phyloP scores from a whole-genome alignment of 2,113 vertebrate species.

The Tachysurus vachellii region DNA sequence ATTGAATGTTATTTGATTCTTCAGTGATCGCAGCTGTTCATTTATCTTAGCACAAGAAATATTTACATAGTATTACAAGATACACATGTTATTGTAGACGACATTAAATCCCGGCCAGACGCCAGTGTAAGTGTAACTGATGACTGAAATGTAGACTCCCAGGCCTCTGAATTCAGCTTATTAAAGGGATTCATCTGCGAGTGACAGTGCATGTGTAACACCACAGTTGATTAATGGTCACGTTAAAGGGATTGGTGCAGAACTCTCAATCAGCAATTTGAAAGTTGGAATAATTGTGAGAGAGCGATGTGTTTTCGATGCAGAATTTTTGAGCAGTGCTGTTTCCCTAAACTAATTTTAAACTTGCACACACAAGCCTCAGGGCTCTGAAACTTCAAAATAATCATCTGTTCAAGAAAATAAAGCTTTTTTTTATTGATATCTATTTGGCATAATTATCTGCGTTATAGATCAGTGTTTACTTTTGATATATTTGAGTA shows the following conservation, averaged over 20 bases:
- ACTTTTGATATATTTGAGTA: slow-evolving; percentile 28
- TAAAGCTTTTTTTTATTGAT: slow-evolving; percentile 62
- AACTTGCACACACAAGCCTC: slow-evolving; percentile 64
- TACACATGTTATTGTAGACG: neutral
- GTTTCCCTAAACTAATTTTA: slow-evolving; percentile 69
- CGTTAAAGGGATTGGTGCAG: slow-evolving; percentile 50
- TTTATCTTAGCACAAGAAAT: neutral
- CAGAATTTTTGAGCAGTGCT: slow-evolving; percentile 34
- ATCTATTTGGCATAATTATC: slow-evolving; percentile 58
- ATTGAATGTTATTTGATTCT: neutral
- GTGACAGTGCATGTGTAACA: slow-evolving; percentile 51
- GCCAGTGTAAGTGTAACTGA: slow-evolving; percentile 12
- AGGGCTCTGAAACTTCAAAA: slow-evolving; percentile 60
- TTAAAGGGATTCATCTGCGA: slow-evolving; percentile 63
- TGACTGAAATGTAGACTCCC: slow-evolving; percentile 50
- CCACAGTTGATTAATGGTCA: slow-evolving; percentile 62
- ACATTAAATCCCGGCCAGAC: neutral
- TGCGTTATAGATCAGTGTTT: slow-evolving; percentile 29
- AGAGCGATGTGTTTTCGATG: slow-evolving; percentile 1
- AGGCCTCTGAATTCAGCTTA: slow-evolving; percentile 58
- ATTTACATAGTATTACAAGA: neutral
- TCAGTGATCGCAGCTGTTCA: neutral
- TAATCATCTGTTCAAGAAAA: slow-evolving; percentile 67
- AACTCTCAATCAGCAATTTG: slow-evolving; percentile 33
- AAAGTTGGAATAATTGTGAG: slow-evolving; percentile 18